A percentile compares a stretch with the other conserved stretches of the same genome.
Conservation (phyloP, 2,797 vertebrate species). For the Novumbra hubbsi region DNA sequence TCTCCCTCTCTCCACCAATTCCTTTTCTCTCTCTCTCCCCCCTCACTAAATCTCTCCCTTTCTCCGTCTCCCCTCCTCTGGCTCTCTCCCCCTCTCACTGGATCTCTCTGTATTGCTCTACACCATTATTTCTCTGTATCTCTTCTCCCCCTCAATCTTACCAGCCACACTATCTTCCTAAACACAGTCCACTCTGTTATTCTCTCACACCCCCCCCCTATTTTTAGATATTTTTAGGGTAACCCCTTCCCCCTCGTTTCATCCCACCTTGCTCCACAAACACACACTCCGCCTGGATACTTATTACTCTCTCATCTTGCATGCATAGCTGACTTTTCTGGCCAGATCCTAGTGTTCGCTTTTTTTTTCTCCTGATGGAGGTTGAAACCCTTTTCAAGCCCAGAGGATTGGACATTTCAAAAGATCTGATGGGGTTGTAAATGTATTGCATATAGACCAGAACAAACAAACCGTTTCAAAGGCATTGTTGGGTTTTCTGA, state of each 20-base stretch:
- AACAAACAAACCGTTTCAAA: not conserved
- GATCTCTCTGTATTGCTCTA: conserved; percentile 5
- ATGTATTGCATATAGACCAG: not conserved
- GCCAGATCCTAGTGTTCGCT: conserved; percentile 30
- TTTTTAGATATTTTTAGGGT: conserved; percentile 61
- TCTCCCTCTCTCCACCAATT: not conserved
- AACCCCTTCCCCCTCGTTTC: conserved; percentile 34
- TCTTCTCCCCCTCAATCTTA: conserved; percentile 5
- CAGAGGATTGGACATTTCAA: not conserved
- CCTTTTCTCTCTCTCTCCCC: conserved; percentile 4
- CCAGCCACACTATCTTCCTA: conserved; percentile 29
- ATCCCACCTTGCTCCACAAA: conserved; percentile 66
- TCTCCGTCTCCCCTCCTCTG: conserved; percentile 38
- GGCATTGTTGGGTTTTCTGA: not conserved
- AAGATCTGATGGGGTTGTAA: not conserved
- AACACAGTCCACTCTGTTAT: conserved; percentile 51
- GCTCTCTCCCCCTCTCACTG: conserved; percentile 5
- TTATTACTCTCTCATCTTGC: conserved; percentile 41
- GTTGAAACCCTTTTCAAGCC: conserved; percentile 26
- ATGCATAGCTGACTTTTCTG: conserved; percentile 19
- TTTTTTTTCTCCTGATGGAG: conserved; percentile 14
- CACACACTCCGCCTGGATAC: conserved; percentile 45
- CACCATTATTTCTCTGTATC: not conserved
- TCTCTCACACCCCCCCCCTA: conserved; percentile 6
- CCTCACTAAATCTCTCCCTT: not conserved